Base-by-base conservation (phyloP, 2,888 invertebrate genomes). In the Chloroclysta siterata region DNA sequence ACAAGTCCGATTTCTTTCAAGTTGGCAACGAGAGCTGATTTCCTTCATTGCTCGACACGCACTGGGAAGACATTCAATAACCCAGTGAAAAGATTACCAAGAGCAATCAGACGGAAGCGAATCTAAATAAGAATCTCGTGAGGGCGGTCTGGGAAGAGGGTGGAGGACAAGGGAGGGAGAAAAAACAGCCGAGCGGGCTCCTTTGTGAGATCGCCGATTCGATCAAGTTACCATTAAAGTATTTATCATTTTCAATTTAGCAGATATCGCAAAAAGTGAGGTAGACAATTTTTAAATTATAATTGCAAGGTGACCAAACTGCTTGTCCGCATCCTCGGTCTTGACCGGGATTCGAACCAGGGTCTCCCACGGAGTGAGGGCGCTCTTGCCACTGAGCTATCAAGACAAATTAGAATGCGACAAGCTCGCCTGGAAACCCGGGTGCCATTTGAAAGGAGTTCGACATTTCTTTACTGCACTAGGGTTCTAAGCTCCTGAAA, bases 41-140 rank as follows among this genome's bases (percentile, higher is more conserved):
- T 83, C 76, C 77, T 82, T 79, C 78, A 79, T 78, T 81, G 79
- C 80, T 84, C 88, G 81, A 85, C 88, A 90, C 89, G 89, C 90
- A 88, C 89, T 84, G 89, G 83, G 87, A 89, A 90, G 90, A 90
- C 90, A 91, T 92, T 92, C 93, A 92, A 93, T 92, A 92, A 93
- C 89, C 87, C 83, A 90, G 90, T 89, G 91, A 90, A 93, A 93
- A 93, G 92, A 93, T 93, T 91, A 93, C 91, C 84, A 87, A 89
- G 91, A 91, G 93, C 92, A 92, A 93, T 93, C 93, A 93, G 91
- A 90, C 90, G 92, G 91, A 93, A 92, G 93, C 91, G 90, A 92
- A 93, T 93, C 93, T 93, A 93, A 93, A 93, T 93, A 93, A 92
- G 92, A 93, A 93, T 93, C 93, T 93, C 89, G 88, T 87, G 88